Percentiles rank a stretch among this genome's conserved stretches.
Evolutionary conservation across 2,113 vertebrate species (phyloP).

Genomic region (Pan troglodytes): NHGRI_mPanTro3-v2.1_pri NC_072398.2:194193501-194194000

Average conservation of each 20-base stretch:
- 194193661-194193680: neutral
- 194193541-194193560: neutral
- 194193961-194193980: neutral
- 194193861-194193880: neutral
- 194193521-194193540: conserved; percentile 71
- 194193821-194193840: neutral
- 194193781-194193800: neutral
- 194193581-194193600: neutral
- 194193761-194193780: neutral
- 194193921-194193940: neutral
- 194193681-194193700: neutral
- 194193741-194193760: conserved; percentile 78
- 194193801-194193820: neutral
- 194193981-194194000: neutral
- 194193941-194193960: neutral
- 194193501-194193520: conserved; percentile 67
- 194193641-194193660: neutral
- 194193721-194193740: conserved; percentile 47
- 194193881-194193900: neutral
- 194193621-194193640: neutral
- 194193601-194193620: neutral
- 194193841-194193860: neutral
- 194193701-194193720: neutral
- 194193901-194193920: neutral
- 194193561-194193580: conserved; percentile 42